Conservation (phyloP, 2,888 invertebrate species). For the Thumatha senex region DNA sequence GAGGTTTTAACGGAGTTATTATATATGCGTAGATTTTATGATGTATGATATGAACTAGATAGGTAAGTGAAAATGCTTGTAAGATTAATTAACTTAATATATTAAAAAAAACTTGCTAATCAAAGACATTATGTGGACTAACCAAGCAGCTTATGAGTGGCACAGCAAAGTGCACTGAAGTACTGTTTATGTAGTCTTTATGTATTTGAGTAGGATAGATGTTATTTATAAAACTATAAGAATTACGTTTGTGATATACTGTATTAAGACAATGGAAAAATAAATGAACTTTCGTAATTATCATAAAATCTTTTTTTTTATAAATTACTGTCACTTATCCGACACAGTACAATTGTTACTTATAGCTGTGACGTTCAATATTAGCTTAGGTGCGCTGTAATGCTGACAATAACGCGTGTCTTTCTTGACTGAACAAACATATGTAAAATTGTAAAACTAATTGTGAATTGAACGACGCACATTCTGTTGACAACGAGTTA, state of each 20-base stretch:
- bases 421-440: constrained; percentile 44
- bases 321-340: constrained; percentile 22
- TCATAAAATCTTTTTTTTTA: constrained; percentile 25
- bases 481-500: constrained; percentile 20
- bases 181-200: no score
- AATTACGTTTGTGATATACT: constrained; percentile 67
- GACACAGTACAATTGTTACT: constrained; percentile 28
- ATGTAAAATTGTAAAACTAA: constrained; percentile 44
- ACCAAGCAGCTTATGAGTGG: no score
- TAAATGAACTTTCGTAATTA: constrained; percentile 55
- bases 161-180: no score
- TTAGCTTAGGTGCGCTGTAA: constrained; percentile 48
- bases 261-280: constrained; percentile 52
- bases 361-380: constrained; percentile 39
- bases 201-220: constrained; percentile 2
- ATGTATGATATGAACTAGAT: constrained; percentile 20
- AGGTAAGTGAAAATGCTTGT: constrained; percentile 17
- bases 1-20: constrained; percentile 23
- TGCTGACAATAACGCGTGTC: constrained; percentile 40
- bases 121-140: constrained; percentile 4
- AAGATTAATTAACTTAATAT: constrained; percentile 16
- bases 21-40: constrained; percentile 17
- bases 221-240: constrained; percentile 35
- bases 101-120: constrained; percentile 30
- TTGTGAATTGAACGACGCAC: constrained; percentile 24